These are phyloP conservation scores for Pomatostomus ruficeps DNA, from an alignment of 2,113 vertebrate species.

Conservation along the genomic window DNA sequence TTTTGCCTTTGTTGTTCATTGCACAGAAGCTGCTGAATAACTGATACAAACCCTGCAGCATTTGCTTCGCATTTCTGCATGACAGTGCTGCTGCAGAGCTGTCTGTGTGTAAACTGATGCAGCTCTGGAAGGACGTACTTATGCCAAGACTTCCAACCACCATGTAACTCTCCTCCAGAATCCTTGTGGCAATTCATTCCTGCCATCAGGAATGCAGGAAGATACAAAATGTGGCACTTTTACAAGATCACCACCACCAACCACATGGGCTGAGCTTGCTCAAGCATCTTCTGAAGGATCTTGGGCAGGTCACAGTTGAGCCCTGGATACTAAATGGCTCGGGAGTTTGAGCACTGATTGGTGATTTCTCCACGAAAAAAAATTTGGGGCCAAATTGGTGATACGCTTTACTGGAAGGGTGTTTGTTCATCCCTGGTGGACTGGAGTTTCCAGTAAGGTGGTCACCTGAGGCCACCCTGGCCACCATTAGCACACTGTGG, in stretches of 20 bases:
- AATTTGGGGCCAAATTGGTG: background rate
- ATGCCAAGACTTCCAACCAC: background rate
- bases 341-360: background rate
- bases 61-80: background rate
- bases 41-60: background rate
- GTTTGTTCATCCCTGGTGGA: background rate
- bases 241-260: no score
- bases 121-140: background rate
- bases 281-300: background rate
- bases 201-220: background rate
- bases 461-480: background rate
- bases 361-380: background rate
- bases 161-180: background rate
- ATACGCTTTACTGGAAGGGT: background rate
- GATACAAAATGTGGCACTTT: background rate
- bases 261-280: background rate
- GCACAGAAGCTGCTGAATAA: background rate
- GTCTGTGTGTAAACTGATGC: background rate
- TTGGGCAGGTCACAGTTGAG: background rate
- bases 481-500: background rate
- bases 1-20: background rate
- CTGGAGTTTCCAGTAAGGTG: background rate
- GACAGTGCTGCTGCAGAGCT: background rate
- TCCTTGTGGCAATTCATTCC: background rate
- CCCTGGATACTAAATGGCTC: background rate